A percentile compares a stretch with the other conserved stretches of the same genome.
phyloP scores from a whole-genome alignment of 2,113 vertebrate species.

The Pseudopipra pipra region DNA sequence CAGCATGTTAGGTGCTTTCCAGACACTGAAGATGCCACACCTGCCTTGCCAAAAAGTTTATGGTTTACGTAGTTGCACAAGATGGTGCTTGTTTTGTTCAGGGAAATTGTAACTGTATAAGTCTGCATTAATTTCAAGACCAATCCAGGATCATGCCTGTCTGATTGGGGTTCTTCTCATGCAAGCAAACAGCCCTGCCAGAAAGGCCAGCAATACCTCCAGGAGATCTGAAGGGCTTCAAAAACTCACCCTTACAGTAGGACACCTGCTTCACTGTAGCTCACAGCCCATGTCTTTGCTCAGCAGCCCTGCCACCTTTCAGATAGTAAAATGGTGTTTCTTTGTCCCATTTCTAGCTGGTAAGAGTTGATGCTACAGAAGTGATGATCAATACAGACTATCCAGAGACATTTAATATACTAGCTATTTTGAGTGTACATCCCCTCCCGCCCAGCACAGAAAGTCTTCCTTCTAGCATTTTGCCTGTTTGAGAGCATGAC shows the following conservation, averaged over 20 bases:
- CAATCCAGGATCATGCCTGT: neutral
- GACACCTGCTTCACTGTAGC: neutral
- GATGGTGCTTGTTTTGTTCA: slow-evolving; percentile 49
- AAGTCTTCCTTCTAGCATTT: neutral
- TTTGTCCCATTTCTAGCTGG: neutral
- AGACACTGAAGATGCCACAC: slow-evolving; percentile 41
- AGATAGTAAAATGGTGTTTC: neutral
- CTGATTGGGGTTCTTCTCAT: neutral
- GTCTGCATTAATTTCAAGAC: slow-evolving; percentile 22
- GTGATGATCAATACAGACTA: neutral
- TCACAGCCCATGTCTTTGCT: neutral
- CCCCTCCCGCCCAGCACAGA: neutral
- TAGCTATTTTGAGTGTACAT: neutral
- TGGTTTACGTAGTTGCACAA: slow-evolving; percentile 44
- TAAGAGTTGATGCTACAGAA: neutral
- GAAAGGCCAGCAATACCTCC: neutral
- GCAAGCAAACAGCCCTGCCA: neutral
- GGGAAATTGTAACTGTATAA: slow-evolving; percentile 9
- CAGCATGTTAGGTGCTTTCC: slow-evolving; percentile 64
- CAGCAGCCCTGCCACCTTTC: neutral
- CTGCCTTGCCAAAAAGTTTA: slow-evolving; percentile 43
- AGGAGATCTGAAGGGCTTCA: neutral
- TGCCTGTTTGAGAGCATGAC: neutral
- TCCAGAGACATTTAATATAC: neutral
- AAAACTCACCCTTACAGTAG: neutral